phyloP scores from a whole-genome alignment of 30 jellyfish, hydroid and myxozoan genomes.

The Clytia hemisphaerica region DNA sequence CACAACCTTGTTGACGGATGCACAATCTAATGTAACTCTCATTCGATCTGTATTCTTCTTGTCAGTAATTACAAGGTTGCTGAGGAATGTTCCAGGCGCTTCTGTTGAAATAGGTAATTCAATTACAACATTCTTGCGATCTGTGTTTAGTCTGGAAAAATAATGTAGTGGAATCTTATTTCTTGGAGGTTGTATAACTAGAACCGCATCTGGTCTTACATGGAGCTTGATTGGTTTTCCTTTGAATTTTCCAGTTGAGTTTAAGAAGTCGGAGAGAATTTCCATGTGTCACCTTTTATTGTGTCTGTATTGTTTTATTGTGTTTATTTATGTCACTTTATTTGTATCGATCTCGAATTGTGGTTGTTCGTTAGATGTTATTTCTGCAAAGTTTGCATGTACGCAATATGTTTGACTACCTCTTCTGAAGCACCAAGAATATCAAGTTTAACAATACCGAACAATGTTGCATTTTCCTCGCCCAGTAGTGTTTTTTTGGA shows the following conservation, averaged over 20 bases:
- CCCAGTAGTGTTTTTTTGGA: not conserved
- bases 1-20: not conserved
- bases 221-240: not conserved
- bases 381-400: too few species aligned
- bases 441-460: not conserved
- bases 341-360: too few species aligned
- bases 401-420: not conserved
- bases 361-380: too few species aligned
- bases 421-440: not conserved
- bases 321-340: not conserved
- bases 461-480: not conserved
- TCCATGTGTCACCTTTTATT: not conserved
- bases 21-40: not conserved
- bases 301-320: not conserved
- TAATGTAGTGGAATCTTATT: not conserved
- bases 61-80: conserved; percentile 1
- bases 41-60: not conserved
- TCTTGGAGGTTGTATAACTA: not conserved
- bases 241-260: not conserved
- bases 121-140: too few species aligned
- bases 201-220: not conserved
- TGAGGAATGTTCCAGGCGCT: not conserved
- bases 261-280: not conserved
- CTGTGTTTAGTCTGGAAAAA: too few species aligned
- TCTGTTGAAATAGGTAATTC: not conserved